These are phyloP conservation scores for Vulpes vulpes DNA, from an alignment of 2,113 vertebrate genomes.

Conservation along the genomic window DNA sequence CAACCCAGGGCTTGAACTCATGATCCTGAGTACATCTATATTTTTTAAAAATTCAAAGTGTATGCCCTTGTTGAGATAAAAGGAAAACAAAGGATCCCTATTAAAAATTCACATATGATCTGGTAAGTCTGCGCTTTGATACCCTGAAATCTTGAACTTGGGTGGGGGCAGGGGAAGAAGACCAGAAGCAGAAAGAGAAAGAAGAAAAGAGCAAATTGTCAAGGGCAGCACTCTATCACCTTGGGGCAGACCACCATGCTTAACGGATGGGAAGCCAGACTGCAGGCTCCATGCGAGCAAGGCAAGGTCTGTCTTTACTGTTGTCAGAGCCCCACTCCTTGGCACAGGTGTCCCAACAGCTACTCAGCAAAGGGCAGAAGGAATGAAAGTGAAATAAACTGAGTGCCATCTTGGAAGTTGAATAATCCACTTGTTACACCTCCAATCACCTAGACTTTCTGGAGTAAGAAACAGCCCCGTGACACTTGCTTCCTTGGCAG, in stretches of 20 bases:
- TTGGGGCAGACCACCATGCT: accelerated
- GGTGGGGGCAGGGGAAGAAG: neutral
- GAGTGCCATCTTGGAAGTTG: neutral
- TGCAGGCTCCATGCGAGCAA: accelerated
- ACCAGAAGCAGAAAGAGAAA: neutral
- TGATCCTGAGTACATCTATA: accelerated
- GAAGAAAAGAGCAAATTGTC: neutral
- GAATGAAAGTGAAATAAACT: neutral
- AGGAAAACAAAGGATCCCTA: neutral
- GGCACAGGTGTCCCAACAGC: neutral
- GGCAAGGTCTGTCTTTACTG: neutral
- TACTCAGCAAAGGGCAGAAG: neutral
- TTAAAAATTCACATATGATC: neutral
- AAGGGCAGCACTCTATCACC: neutral
- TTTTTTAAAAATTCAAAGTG: neutral
- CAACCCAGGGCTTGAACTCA: neutral
- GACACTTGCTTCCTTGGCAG: neutral
- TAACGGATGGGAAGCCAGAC: accelerated
- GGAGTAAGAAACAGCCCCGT: neutral
- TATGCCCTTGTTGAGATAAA: neutral
- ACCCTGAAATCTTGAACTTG: neutral
- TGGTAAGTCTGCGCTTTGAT: neutral
- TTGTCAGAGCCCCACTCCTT: neutral
- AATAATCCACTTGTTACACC: neutral
- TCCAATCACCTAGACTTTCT: accelerated